phyloP scores from a whole-genome alignment of 2,797 vertebrate species.

The Acanthopagrus latus region DNA sequence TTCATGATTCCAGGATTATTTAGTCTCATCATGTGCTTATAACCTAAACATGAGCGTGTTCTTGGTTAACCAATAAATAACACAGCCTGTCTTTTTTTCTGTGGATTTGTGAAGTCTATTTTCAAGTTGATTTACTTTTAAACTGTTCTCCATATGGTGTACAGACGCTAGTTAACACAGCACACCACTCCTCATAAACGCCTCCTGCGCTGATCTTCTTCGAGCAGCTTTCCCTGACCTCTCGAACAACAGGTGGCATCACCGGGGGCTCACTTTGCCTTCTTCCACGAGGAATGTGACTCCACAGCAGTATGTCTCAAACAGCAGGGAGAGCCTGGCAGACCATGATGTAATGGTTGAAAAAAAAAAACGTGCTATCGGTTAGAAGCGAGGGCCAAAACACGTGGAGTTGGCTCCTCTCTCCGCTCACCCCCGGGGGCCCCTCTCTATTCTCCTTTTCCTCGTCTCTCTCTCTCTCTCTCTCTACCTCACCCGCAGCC shows the following conservation, averaged over 20 bases:
- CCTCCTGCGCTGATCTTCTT: constrained; percentile 10
- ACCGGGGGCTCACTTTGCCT: constrained; percentile 25
- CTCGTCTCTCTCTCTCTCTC: constrained; percentile 11
- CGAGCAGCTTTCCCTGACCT: neutral
- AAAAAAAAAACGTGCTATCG: constrained; percentile 65
- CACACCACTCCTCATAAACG: constrained; percentile 12
- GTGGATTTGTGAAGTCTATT: constrained; percentile 8
- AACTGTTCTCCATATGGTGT: constrained; percentile 25
- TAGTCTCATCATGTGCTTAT: no score
- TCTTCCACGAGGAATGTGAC: constrained; percentile 59
- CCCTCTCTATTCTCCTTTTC: constrained; percentile 72
- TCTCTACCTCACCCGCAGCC: constrained; percentile 18
- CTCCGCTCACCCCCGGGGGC: constrained; percentile 66
- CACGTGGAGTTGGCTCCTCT: constrained; percentile 77
- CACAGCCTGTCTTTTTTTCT: constrained; percentile 13
- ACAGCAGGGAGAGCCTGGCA: constrained; percentile 55
- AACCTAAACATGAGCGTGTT: no score
- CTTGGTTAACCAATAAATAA: constrained; percentile 12
- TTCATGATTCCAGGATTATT: no score
- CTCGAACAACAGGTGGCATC: constrained; percentile 65
- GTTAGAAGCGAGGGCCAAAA: constrained; percentile 70
- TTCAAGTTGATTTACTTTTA: constrained; percentile 25
- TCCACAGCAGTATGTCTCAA: constrained; percentile 60
- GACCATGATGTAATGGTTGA: constrained; percentile 75
- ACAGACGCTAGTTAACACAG: constrained; percentile 26